Evolutionary conservation across 1,140 invertebrate genomes (phyloP), one percentile per base, ranked within the genome.

Genomic region (Probaryconus sp.): DNA sequence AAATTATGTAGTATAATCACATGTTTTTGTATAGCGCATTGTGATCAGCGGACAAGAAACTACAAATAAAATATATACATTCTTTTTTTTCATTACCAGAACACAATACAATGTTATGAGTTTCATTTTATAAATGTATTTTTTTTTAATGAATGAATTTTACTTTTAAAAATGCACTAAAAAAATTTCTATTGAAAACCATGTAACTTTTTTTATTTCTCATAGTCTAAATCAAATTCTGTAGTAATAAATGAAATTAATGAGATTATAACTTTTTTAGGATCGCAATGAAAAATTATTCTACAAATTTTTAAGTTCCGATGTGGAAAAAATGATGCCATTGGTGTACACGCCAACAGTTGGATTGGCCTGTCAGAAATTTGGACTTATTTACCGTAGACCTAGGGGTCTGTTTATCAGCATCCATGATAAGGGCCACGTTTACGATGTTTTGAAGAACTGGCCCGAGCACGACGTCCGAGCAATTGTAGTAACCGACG

Each of bases 341-440:
- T 92, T 97, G 40, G 95, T 98, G 2, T 98, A 99, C 83, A 97
- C 95, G 0, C 96, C 97, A 0, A 97, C 95, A 0, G 96, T 97
- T 0, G 96, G 97, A 9, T 88, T 96, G 14, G 97, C 97, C 1
- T 99, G 97, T 89, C 96, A 98, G 87, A 95, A 97, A 82, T 99
- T 96, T 85, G 97, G 97, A n/a, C 89, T 96, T 10, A 93, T 98
- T 47, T 98, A 96, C 85, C 91, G 96, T 21, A 90, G 96, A 80
- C 96, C 97, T 0, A 92, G 95, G 37, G 97, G 97, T 6, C 89
- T 99, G n/a, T 99, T 96, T 80, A 94, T 99, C 72, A 97, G 96
- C 11, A 98, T 99, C 42, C 93, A 99, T 83, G 98, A 99, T 83
- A 94, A 94, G 77, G 97, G 96, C 4, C 95, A 99, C 85, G 88